Evolutionary conservation across 2,113 vertebrate genomes (phyloP).

Genomic region (Macroglossus sobrinus): DNA sequence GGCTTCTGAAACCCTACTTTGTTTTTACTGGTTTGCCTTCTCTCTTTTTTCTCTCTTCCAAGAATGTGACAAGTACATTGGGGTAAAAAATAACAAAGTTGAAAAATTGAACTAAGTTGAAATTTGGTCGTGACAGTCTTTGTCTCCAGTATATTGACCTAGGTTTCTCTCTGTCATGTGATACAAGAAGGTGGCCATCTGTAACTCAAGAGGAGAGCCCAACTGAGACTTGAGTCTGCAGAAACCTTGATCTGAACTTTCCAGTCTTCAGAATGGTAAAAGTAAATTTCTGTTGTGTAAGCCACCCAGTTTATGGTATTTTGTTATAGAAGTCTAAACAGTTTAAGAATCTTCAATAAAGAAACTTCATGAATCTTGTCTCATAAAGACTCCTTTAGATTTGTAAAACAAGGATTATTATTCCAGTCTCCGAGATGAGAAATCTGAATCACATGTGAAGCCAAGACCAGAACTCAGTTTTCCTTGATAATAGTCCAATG

Average conservation of each 20-base stretch:
- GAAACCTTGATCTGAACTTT: background rate
- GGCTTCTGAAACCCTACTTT: background rate
- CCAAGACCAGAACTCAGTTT: background rate
- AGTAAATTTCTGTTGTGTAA: background rate
- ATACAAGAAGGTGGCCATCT: background rate
- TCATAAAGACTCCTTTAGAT: background rate
- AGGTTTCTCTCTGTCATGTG: background rate
- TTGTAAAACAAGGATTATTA: background rate
- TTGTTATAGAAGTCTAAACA: background rate
- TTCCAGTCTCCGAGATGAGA: background rate
- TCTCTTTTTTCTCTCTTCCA: background rate
- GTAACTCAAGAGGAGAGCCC: background rate
- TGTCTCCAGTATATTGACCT: background rate
- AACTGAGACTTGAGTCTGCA: background rate
- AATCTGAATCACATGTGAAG: background rate
- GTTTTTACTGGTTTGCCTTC: background rate
- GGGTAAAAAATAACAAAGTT: background rate
- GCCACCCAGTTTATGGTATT: background rate
- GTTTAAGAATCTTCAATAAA: background rate
- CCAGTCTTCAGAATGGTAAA: background rate
- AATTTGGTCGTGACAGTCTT: background rate
- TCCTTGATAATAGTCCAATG: background rate
- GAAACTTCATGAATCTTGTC: background rate
- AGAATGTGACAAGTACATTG: background rate
- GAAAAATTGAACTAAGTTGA: background rate